Base-by-base conservation (phyloP, 2,888 invertebrate species). In the Eupithecia dodoneata region DNA sequence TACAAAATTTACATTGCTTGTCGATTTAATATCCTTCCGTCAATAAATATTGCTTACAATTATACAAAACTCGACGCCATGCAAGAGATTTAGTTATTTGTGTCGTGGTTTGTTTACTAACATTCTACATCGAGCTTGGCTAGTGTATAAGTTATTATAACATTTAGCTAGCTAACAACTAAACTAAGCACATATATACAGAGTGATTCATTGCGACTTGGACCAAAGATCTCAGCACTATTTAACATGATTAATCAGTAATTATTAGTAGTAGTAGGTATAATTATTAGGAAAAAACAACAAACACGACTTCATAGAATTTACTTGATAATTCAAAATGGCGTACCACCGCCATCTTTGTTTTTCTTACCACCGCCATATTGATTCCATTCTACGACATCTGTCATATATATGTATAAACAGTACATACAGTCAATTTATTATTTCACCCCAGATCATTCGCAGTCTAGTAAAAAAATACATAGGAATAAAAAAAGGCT, bases 401-500 rank as follows among this genome's bases (percentile, higher is more conserved):
- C 4, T 2, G 12, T 63, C 63, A 63, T 30, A 30, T n/a, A n/a
- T n/a, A n/a, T n/a, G 30, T 4, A 63, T 63, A 63, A 63, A 10
- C 63, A 63, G 63, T 63, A 63, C 63, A 18, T 63, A 12, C 1
- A 63, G n/a, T 59, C n/a, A 18, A 0, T 3, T 4, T n/a, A 59
- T 59, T 59, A 3, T 18, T 59, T 18, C n/a, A 18, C 59, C 15
- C 9, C n/a, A 18, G 18, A n/a, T n/a, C n/a, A 5, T n/a, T 59
- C 18, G 59, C 52, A 52, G n/a, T 52, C n/a, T 2, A 52, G 7
- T 2, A 13, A 41, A 65, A 41, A 41, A 12, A 41, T 30, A 7
- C 63, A 65, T 2, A 65, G 13, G 15, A 67, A 15, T 5, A 42
- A 47, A 69, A 45, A 69, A n/a, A 45, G 69, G 45, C 80, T 80